Percentiles rank a stretch among this genome's conserved stretches.
Evolutionary conservation across 2,113 vertebrate genomes (phyloP).

Genomic region (Trematomus loennbergii): DNA sequence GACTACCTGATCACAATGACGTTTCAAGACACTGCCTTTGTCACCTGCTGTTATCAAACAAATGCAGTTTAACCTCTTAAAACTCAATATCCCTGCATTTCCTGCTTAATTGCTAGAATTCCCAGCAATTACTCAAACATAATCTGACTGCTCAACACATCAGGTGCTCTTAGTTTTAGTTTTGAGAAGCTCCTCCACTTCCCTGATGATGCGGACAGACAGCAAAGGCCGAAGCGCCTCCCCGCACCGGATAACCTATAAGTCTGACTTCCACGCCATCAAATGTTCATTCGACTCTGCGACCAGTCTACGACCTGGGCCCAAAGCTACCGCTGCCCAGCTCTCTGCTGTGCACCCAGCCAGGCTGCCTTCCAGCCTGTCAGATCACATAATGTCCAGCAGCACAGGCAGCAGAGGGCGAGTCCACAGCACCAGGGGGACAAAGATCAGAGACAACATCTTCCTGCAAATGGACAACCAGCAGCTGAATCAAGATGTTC

Average conservation of each 20-base stretch:
- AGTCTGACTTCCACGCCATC: slow-evolving; percentile 91
- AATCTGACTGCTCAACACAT: slow-evolving; percentile 14
- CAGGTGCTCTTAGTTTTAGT: slow-evolving; percentile 13
- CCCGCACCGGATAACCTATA: slow-evolving; percentile 93
- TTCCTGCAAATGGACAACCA: slow-evolving; percentile 92
- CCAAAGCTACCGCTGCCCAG: slow-evolving; percentile 32
- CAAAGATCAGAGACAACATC: slow-evolving; percentile 91
- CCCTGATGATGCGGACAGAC: slow-evolving; percentile 91
- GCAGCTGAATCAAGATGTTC: slow-evolving; percentile 75
- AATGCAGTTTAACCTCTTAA: slow-evolving; percentile 31
- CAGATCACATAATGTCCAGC: slow-evolving; percentile 58
- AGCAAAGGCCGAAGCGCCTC: slow-evolving; percentile 91
- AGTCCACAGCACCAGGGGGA: slow-evolving; percentile 85
- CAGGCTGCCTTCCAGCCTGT: slow-evolving; percentile 47
- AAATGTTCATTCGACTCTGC: slow-evolving; percentile 91
- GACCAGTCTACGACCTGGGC: slow-evolving; percentile 55
- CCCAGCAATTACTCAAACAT: slow-evolving; percentile 37
- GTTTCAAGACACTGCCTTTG: slow-evolving; percentile 15
- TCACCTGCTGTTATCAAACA: slow-evolving; percentile 29
- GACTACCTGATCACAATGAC: slow-evolving; percentile 26
- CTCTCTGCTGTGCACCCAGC: slow-evolving; percentile 26
- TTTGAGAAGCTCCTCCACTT: slow-evolving; percentile 18
- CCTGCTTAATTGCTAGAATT: slow-evolving; percentile 45
- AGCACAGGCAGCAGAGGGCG: slow-evolving; percentile 82
- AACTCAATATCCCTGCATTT: slow-evolving; percentile 35